Base-by-base conservation (phyloP, 1,140 invertebrate species). In the Tetranychus cinnabarinus region DNA sequence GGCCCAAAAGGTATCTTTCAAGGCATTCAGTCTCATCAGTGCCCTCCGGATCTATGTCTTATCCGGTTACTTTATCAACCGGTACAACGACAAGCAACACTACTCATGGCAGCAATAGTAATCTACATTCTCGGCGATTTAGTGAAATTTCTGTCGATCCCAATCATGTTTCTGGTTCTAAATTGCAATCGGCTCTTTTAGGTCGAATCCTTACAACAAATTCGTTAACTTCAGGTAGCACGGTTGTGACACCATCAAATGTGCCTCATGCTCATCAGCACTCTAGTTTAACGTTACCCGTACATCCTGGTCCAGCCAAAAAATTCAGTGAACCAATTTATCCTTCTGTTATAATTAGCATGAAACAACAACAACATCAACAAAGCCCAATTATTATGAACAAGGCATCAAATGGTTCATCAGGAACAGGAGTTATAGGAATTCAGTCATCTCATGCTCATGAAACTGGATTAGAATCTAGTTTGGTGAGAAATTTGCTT, bases 1-100 rank as follows among this genome's bases (percentile, higher is more conserved):
- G 63, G 70, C 63, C 67, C 23, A 64, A 67, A 66, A 70, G 70
- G 68, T 74, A 63, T 37, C 10, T 33, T 63, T 69, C 61, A 67
- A 69, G 62, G 8, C 69, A 73, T 52, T 66, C 67, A 45, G 70
- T 68, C 61, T 48, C 55, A 7, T 58, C 36, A 7, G 7, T 57
- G 12, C 45, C 61, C 12, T 45, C 59, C 2, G 23, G 34, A 12
- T 15, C 15, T 12, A 15, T n/a, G 8, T 31, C n/a, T 52, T 52
- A n/a, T 52, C 31, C 50, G 15, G 50, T 15, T 7, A 56, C 39
- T 23, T 42, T 42, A 42, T 3, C n/a, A 56, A 58, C n/a, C n/a
- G 7, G 15, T 45, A 46, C 31, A 34, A n/a, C 52, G 31, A 37
- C 34, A 34, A 45, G 8, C 23, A 58, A 8, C 13, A 31, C 37